These are phyloP conservation scores for Cepphus grylle DNA, from an alignment of 2,113 vertebrate species.

Conservation along the genomic window DNA sequence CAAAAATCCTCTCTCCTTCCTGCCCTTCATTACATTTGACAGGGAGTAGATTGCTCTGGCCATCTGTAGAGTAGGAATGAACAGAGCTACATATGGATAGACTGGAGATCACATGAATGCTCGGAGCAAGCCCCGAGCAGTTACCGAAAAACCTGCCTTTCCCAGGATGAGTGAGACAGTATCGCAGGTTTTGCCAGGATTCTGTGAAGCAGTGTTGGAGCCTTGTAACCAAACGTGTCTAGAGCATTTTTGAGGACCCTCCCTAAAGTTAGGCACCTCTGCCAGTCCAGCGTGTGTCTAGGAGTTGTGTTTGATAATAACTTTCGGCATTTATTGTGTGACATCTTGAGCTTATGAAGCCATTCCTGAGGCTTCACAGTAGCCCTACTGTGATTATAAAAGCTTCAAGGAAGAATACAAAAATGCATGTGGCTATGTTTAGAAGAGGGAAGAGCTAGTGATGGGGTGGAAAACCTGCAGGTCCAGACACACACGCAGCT, in stretches of 20 bases:
- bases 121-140: neutral
- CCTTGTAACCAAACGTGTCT: neutral
- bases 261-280: neutral
- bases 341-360: neutral
- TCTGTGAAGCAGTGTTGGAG: neutral
- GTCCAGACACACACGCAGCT: accelerated
- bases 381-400: neutral
- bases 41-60: neutral
- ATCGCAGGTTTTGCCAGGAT: neutral
- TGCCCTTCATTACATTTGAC: neutral
- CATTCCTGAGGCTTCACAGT: neutral
- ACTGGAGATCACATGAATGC: neutral
- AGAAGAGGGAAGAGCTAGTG: neutral
- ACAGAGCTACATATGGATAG: neutral
- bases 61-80: neutral
- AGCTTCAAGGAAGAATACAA: neutral
- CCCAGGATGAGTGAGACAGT: neutral
- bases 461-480: neutral
- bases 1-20: neutral
- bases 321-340: neutral
- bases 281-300: neutral
- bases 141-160: neutral
- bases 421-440: neutral
- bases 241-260: neutral
- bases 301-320: neutral